Base-by-base conservation (phyloP, 1,140 invertebrate genomes). In the Caerostris darwini region DNA sequence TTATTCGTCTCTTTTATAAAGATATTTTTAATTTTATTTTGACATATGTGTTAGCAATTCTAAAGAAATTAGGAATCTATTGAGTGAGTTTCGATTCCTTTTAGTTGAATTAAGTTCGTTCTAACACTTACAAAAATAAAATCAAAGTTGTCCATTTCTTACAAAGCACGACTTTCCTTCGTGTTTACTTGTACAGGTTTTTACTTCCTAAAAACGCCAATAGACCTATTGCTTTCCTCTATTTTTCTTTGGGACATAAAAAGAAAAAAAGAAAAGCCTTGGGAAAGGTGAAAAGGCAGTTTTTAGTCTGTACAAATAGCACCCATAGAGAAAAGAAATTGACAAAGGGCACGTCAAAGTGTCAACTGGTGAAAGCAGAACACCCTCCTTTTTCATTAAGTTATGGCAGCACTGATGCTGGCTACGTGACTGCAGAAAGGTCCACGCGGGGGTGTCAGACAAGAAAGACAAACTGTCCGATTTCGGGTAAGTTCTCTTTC, bases 331-430 rank as follows among this genome's bases (percentile, higher is more conserved):
- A 7, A n/a, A 14, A 53, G 54, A 50, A 88, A 67, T 67, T 57
- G 86, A 88, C 82, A 53, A 67, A 88, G 86, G 58, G 53, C 19
- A 34, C 86, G 86, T 88, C 86, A 88, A 88, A 88, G 86, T 88
- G 86, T 88, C 86, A 88, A 67, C 58, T 57, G 67, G 61, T 34
- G 86, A 67, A 53, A 64, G 61, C 53, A 85, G 58, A n/a, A 34
- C 34, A 0, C 34, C 34, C 17, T 57, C 67, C 67, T 88, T 67
- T 88, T 88, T 88, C 86, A 88, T 88, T 88, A 88, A 19, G 86
- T 67, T 61, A 61, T 88, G 86, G 61, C 59, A 88, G 17, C 82
- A 5, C 82, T 85, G 82, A 85, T 85, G 61, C 61, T 7, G 50
- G n/a, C n/a, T 50, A 88, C 86, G 86, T 88, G 86, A 88, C 86